Evolutionary conservation across 35 echinoderm and acorn worm genomes (phyloP), one percentile per base, ranked within the genome.

Genomic region (Heliocidaris tuberculata): DNA sequence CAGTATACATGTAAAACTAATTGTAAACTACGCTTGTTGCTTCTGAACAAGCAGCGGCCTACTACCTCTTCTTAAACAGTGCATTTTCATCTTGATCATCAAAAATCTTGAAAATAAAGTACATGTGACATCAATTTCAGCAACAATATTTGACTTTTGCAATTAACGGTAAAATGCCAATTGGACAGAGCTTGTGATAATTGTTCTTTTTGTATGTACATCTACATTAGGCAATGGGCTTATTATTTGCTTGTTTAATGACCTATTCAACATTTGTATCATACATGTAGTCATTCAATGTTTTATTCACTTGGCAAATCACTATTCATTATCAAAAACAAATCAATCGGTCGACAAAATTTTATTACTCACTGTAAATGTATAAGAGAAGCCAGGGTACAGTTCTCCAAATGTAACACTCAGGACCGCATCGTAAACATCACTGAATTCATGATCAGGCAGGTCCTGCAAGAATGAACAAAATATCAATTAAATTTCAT

Each of bases 321-420:
- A 86, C 27, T 27, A 24, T 86, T 24, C 6, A 92, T 27, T 92
- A 13, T 31, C 13, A 31, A 16, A 29, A 19, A 90, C n/a, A 90
- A 13, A 48, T 35, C 50, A 92, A 3, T 30, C 11, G 9, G 10
- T 48, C 30, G 47, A 11, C 9, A 93, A 29, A 50, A 13, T 31
- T 31, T 35, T 48, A 9, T 35, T 7, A 86, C 94, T 94, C 30
- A 94, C 94, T 27, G 31, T 86, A 86, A 94, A 94, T 48, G 47
- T 32, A 50, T 94, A 94, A 4, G 27, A 19, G 94, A 94, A 94
- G 9, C 94, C 94, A 21, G 94, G 78, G 0, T 52, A 47, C 31
- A 94, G 85, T 24, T 70, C 32, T 29, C 2, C 7, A 31, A 86
- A 17, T 35, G 27, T 86, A 21, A 86, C 47, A 8, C 5, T 31